These are phyloP conservation scores for Dicranocentrus wangi DNA, from an alignment of 2,888 invertebrate genomes.

Conservation along the genomic window DNA sequence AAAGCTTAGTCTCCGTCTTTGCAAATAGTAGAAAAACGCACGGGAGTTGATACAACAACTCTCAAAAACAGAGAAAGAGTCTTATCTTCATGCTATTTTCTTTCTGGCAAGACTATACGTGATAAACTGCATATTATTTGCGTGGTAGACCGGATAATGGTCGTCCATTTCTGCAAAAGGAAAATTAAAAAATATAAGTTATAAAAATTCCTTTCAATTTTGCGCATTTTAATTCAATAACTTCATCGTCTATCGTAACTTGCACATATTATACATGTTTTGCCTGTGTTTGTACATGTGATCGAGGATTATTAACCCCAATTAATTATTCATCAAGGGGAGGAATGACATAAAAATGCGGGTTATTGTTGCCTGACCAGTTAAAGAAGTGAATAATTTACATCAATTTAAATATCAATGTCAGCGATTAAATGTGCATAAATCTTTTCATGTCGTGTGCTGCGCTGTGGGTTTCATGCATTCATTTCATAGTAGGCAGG, in stretches of 20 bases:
- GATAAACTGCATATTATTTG: too few relatives aligned
- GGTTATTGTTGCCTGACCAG: not conserved
- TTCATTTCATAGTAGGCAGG: not conserved
- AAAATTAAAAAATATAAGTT: constrained; percentile 4
- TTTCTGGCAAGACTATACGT: too few relatives aligned
- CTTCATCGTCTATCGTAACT: too few relatives aligned
- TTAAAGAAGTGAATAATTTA: constrained; percentile 1
- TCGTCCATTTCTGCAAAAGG: not conserved
- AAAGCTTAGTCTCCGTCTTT: not conserved
- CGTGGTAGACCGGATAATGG: too few relatives aligned
- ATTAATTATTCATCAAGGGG: constrained; percentile 9
- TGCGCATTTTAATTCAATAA: too few relatives aligned
- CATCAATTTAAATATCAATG: constrained; percentile 19
- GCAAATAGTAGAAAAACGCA: not conserved
- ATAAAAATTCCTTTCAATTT: constrained; percentile 1
- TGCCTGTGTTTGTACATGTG: not conserved
- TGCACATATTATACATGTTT: not conserved
- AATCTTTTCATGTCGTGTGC: too few relatives aligned
- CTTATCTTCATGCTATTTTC: not conserved
- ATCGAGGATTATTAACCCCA: constrained; percentile 13
- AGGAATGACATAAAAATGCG: not conserved
- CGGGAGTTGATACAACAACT: not conserved
- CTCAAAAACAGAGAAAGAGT: too few relatives aligned
- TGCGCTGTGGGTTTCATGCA: not conserved
- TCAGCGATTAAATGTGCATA: not conserved